Base-by-base conservation (phyloP, 2,113 vertebrate genomes). In the Indri indri region DNA sequence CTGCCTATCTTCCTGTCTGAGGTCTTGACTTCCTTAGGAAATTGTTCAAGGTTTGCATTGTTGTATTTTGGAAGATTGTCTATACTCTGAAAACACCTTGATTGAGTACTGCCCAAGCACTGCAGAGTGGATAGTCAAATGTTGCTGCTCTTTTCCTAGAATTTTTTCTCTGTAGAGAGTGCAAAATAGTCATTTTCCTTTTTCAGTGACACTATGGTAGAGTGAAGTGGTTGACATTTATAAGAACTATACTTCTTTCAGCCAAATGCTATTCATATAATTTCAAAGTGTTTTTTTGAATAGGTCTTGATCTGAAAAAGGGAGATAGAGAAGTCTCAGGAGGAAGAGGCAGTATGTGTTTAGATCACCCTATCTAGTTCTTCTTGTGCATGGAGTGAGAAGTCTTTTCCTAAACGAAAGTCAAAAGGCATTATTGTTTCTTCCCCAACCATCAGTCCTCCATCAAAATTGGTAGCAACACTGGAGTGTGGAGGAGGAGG, bases 341-440 rank as follows among this genome's bases (percentile, higher is more conserved):
- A 18, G 18, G 70, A 89, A 93, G 66, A 89, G 71, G 30, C 22
- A 45, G 32, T 77, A 68, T 83, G 25, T 40, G 20, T 34, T 73
- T 14, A 13, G 50, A 54, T 54, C 27, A 42, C 3, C 3, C 63
- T 91, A 54, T 45, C 68, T 34, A 65, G 30, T 83, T 85, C 32
- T 70, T 90, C 18, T 50, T 45, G 52, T 27, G 5, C 32, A 12
- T 12, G 11, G 23, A 8, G 4, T 63, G 47, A 92, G 32, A 50
- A 97, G 66, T 63, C 16, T 77, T 76, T 91, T 91, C 47, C 27
- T 82, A 61, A 96, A 89, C 79, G 63, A 88, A 81, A 61, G 25
- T 71, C 61, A 61, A 66, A 81, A 61, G 4, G 32, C n/a, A 42
- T 85, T 92, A 13, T 73, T 85, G 47, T 93, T 93, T 91, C 73